phyloP scores from a whole-genome alignment of 2,888 invertebrate genomes.

The Drosophila prolongata region DNA sequence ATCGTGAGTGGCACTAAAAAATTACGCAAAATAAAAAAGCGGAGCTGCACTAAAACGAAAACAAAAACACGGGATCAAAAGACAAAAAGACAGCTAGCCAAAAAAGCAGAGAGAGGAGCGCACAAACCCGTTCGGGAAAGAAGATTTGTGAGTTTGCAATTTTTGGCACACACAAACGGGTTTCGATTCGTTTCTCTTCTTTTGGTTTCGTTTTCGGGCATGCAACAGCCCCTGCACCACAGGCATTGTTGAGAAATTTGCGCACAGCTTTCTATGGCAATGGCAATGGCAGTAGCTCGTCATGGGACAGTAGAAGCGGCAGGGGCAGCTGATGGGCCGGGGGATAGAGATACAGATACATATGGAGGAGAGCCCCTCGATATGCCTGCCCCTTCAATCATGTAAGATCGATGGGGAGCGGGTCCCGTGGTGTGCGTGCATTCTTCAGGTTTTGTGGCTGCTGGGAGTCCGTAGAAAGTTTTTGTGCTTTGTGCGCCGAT shows the following conservation, averaged over 20 bases:
- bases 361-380: too few relatives aligned
- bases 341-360: too few relatives aligned
- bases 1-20: slow-evolving; percentile 57
- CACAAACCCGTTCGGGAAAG: slow-evolving; percentile 58
- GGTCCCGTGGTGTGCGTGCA: neutral
- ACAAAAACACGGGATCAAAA: slow-evolving; percentile 16
- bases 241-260: slow-evolving; percentile 34
- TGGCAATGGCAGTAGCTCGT: slow-evolving; percentile 21
- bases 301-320: neutral
- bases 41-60: slow-evolving; percentile 12
- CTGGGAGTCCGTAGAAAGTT: slow-evolving; percentile 46
- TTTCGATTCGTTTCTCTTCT: slow-evolving; percentile 42
- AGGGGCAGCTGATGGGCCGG: too few relatives aligned
- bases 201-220: slow-evolving; percentile 34
- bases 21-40: slow-evolving; percentile 49
- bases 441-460: slow-evolving; percentile 28
- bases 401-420: slow-evolving; percentile 46
- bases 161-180: slow-evolving; percentile 76
- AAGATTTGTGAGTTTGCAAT: slow-evolving; percentile 77
- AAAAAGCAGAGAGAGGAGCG: slow-evolving; percentile 3
- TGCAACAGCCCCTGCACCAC: slow-evolving; percentile 46
- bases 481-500: slow-evolving; percentile 27
- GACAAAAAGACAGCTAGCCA: slow-evolving; percentile 2
- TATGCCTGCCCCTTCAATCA: slow-evolving; percentile 40
- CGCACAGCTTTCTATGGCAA: slow-evolving; percentile 49